A percentile compares a stretch with the other conserved stretches of the same genome.
phyloP scores from a whole-genome alignment of 1,140 invertebrate genomes.

The Lanistes nyassanus region DNA sequence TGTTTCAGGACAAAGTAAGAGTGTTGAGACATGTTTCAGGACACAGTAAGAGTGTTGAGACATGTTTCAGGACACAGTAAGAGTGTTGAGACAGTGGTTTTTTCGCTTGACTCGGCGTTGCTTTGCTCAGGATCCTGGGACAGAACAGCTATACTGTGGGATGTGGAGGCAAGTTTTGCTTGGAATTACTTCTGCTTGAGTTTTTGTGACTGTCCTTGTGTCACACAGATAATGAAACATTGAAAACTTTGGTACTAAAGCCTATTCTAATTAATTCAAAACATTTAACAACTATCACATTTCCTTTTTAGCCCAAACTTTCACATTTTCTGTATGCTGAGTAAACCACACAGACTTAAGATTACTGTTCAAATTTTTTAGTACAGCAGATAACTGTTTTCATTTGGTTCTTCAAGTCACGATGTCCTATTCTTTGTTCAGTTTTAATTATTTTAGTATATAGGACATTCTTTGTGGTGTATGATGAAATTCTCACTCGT shows the following conservation, averaged over 20 bases:
- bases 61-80: constrained; percentile 58
- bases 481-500: neutral
- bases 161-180: constrained; percentile 52
- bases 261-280: neutral
- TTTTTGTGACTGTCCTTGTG: neutral
- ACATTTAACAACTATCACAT: neutral
- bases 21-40: constrained; percentile 59
- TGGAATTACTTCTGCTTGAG: neutral
- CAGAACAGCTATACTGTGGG: constrained; percentile 62
- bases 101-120: constrained; percentile 50
- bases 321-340: neutral
- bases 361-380: too few species aligned
- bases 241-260: neutral
- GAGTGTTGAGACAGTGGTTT: constrained; percentile 61
- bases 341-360: too few species aligned
- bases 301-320: neutral
- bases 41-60: constrained; percentile 62
- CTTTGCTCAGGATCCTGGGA: constrained; percentile 64
- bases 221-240: neutral
- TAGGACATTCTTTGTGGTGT: neutral
- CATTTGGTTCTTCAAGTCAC: neutral
- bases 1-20: constrained; percentile 59
- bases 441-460: neutral
- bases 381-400: too few species aligned
- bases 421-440: neutral